Evolutionary conservation across 2,797 vertebrate species (phyloP), one percentile per base, ranked within the genome.

Genomic region (Molossus alvarezi): DNA sequence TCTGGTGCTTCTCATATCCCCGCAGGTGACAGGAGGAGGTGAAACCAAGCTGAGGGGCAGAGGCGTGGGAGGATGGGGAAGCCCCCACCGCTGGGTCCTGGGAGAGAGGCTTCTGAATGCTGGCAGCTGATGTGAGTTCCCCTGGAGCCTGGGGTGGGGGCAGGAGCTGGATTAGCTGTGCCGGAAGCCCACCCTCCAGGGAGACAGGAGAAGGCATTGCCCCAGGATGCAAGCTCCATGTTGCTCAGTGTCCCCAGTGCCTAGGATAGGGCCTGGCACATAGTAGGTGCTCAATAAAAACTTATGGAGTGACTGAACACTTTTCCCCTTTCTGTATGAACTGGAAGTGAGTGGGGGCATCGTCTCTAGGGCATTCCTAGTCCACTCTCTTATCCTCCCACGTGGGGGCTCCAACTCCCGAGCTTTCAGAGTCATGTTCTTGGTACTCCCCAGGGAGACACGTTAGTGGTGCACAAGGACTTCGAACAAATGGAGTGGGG

Each of bases 291-390:
- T 87, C 55, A 53, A 6, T 15, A 48, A 87, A 77, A 13, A 27
- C 33, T 55, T 23, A 18, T 0, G 3, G n/a, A 45, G 25, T 29
- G 37, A 41, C 6, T 6, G n/a, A 45, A 33, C 21, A 15, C 25
- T 58, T 45, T 37, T 41, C 60, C 45, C 25, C 37, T 37, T 90
- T 77, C 91, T 37, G 75, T 65, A 33, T 9, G 53, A 64, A 62
- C 14, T 13, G 23, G 2, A 17, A 27, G 27, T 14, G 55, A 58
- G 13, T 0, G 5, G 23, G 20, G 7, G 18, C 0, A 20, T 85
- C 23, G 0, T 60, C 14, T 94, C 25, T 15, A 13, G 23, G 41
- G 25, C 1, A 23, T 67, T 72, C 57, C 25, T n/a, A 29, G 82
- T 64, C 5, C 8, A 33, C 7, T 23, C 8, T 13, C 27, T 23